Evolutionary conservation across 2,113 vertebrate genomes (phyloP), one percentile per base, ranked within the genome.

Genomic region (Galbula dea): DNA sequence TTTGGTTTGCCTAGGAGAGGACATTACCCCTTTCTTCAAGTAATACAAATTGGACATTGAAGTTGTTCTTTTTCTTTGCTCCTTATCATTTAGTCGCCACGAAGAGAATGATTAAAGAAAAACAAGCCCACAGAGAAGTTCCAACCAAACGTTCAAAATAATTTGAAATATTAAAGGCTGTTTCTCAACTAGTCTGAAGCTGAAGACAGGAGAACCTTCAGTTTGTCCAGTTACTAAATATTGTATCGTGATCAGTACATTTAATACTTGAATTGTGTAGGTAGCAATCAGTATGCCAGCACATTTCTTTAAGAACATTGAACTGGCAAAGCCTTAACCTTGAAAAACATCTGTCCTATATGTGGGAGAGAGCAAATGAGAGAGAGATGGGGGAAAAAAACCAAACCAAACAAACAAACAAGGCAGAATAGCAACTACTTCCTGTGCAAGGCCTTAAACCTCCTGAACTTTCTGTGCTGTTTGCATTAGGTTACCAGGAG

Each of bases 111-210:
- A 76, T 91, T 43, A 83, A 79, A 66, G 66, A 69, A 54, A 84
- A 96, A 71, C 43, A 80, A 72, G 83, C 46, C 75, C 67, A 89
- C 81, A 48, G 54, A 90, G 32, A 90, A 76, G 58, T 86, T 83
- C 62, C 65, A 89, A 37, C 24, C 63, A 73, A 85, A 81, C 51
- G 46, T 61, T 93, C 3, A 1, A 85, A 91, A 52, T 79, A 51
- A 48, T 18, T 59, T 79, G 78, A 66, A 87, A 89, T 85, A 66
- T 66, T 92, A 83, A 73, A 75, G 39, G 10, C 30, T 69, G 41
- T 91, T 73, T 78, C 82, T 73, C 34, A 87, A 5, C 34, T n/a
- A 68, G 29, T 62, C 57, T 88, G 81, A 84, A 75, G 16, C 20
- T 74, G 55, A 89, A 62, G 41, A 43, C 30, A 73, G 18, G 23